These are phyloP conservation scores for Bellardia pandia DNA, from an alignment of 2,888 invertebrate genomes.

Conservation along the genomic window DNA sequence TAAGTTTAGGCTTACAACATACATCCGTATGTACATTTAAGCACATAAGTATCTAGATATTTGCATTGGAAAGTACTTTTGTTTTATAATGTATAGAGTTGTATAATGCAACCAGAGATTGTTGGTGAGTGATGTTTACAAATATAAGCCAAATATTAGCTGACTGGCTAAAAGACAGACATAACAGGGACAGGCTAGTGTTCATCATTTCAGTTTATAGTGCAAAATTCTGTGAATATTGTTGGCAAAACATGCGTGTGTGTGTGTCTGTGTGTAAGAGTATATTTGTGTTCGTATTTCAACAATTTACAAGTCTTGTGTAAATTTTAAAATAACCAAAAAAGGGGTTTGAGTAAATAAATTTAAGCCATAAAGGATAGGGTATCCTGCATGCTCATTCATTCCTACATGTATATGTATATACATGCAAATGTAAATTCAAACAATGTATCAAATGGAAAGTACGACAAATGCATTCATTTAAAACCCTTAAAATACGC, in stretches of 20 bases:
- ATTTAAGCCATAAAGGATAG: conserved; percentile 35
- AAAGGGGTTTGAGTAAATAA: conserved; percentile 60
- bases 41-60: conserved; percentile 27
- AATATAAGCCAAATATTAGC: conserved; percentile 40
- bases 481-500: conserved; percentile 46
- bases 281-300: conserved; percentile 26
- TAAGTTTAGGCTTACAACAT: conserved; percentile 6
- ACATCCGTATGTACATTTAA: neutral
- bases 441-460: conserved; percentile 41
- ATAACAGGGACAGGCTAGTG: neutral
- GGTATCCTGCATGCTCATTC: conserved; percentile 20
- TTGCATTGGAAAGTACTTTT: conserved; percentile 16
- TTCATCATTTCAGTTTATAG: conserved; percentile 41
- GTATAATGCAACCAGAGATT: neutral
- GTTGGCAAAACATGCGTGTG: neutral
- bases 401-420: neutral
- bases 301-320: conserved; percentile 53
- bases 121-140: conserved; percentile 27
- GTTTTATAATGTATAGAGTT: conserved; percentile 14
- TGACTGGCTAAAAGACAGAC: conserved; percentile 8
- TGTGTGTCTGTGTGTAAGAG: neutral
- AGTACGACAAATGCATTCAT: conserved; percentile 55
- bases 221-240: conserved; percentile 26
- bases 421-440: conserved; percentile 28
- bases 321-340: conserved; percentile 51